phyloP scores from a whole-genome alignment of 2,113 vertebrate species.

The Antechinus stuartii region DNA sequence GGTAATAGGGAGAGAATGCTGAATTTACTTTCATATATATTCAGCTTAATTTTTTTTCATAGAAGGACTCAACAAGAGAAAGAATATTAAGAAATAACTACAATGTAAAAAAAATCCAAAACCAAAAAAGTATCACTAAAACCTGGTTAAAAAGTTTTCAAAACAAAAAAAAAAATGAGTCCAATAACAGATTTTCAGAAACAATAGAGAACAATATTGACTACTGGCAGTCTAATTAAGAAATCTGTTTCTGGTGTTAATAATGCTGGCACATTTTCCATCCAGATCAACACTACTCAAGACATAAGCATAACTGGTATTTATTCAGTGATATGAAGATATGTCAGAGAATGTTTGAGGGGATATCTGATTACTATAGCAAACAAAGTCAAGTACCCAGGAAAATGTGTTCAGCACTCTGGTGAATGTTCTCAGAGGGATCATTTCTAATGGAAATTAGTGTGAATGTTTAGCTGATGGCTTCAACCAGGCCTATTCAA shows the following conservation, averaged over 20 bases:
- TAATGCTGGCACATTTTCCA: neutral
- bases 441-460: constrained; percentile 5
- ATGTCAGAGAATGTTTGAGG: neutral
- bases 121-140: neutral
- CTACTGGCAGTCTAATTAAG: neutral
- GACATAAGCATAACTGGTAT: neutral
- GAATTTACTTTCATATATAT: neutral
- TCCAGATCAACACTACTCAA: neutral
- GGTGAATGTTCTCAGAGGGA: neutral
- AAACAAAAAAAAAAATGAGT: neutral
- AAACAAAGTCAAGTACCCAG: constrained; percentile 23
- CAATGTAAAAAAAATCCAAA: neutral
- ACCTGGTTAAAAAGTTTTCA: neutral
- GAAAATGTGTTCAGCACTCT: no score
- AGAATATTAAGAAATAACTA: neutral
- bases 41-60: neutral
- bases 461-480: constrained; percentile 1
- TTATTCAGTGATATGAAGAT: neutral
- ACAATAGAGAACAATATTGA: neutral
- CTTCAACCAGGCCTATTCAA: constrained; percentile 25
- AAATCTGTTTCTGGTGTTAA: neutral
- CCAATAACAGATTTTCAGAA: constrained; percentile 2
- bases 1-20: neutral
- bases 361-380: neutral
- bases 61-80: neutral